Conservation (phyloP, 2,888 invertebrate species). For the Fragum whitleyi region DNA sequence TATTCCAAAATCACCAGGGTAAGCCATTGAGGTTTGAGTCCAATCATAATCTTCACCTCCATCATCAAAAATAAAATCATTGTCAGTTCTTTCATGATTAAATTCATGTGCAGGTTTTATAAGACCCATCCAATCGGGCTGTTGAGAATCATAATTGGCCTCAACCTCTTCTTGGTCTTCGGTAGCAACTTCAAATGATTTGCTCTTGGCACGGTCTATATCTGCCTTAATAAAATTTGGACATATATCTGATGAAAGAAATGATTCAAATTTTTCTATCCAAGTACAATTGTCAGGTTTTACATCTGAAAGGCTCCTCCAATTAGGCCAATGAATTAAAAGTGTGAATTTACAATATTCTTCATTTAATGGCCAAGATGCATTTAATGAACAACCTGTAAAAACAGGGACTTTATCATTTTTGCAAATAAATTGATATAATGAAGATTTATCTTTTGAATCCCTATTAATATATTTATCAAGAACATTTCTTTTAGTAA, state of each 20-base stretch:
- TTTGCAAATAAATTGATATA: slow-evolving; percentile 52
- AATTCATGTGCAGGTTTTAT: slow-evolving; percentile 36
- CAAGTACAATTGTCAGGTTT: slow-evolving; percentile 54
- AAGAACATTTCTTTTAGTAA: slow-evolving; percentile 52
- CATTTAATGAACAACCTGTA: slow-evolving; percentile 33
- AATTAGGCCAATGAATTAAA: slow-evolving; percentile 60
- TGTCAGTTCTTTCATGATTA: slow-evolving; percentile 3
- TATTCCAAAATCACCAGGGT: slow-evolving; percentile 42
- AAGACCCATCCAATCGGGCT: slow-evolving; percentile 65
- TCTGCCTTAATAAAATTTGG: slow-evolving; percentile 64
- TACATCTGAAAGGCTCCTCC: slow-evolving; percentile 59
- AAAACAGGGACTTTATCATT: slow-evolving; percentile 55
- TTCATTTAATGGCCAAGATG: slow-evolving; percentile 64
- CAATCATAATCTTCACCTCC: slow-evolving; percentile 55
- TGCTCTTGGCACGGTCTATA: slow-evolving; percentile 41
- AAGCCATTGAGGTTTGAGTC: not conserved
- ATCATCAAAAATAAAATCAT: slow-evolving; percentile 53
- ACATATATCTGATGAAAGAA: slow-evolving; percentile 42
- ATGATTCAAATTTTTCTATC: slow-evolving; percentile 44
- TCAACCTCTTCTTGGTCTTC: slow-evolving; percentile 11
- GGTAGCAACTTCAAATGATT: not conserved
- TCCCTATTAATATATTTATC: slow-evolving; percentile 56
- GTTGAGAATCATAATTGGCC: not conserved
- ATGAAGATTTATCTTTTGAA: slow-evolving; percentile 36
- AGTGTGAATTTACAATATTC: slow-evolving; percentile 58